Evolutionary conservation across 2,888 invertebrate species (phyloP).

Genomic region (Drosophila villosipedis): DNA sequence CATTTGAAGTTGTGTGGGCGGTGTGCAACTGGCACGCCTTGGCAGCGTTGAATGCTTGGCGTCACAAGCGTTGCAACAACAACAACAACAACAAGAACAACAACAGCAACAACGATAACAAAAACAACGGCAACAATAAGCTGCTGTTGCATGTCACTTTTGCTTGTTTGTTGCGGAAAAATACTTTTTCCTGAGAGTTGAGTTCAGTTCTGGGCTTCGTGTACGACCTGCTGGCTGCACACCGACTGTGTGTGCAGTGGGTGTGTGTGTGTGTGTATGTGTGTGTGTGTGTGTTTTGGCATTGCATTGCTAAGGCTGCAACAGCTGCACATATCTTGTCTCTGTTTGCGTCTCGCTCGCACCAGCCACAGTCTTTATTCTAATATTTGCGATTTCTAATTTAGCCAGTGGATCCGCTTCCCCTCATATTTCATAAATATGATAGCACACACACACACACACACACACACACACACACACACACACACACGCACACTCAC

Average conservation of each 20-base stretch:
- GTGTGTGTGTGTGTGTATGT: conserved; percentile 17
- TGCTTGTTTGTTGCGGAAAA: conserved; percentile 75
- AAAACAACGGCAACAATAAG: conserved; percentile 41
- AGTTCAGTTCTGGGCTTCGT: conserved; percentile 40
- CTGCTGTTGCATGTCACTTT: conserved; percentile 78
- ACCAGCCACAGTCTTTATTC: conserved; percentile 65
- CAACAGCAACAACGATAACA: conserved; percentile 15
- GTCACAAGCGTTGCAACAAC: conserved; percentile 46
- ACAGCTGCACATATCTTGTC: conserved; percentile 61
- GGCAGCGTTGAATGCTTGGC: conserved; percentile 56
- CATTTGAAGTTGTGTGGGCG: conserved; percentile 63
- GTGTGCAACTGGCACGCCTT: conserved; percentile 70
- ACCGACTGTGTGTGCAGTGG: conserved; percentile 3
- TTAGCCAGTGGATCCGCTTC: conserved; percentile 50
- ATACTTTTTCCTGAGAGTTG: conserved; percentile 61
- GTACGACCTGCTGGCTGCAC: conserved; percentile 9
- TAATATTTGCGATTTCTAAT: conserved; percentile 77
- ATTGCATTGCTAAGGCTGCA: conserved; percentile 37
- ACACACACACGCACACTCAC: neutral
- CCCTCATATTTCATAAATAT: conserved; percentile 25
- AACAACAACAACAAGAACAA: conserved; percentile 10
- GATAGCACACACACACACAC: conserved; percentile 11
- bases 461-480: conserved; percentile 8
- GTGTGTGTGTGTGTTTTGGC: conserved; percentile 14
- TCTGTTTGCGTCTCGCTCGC: conserved; percentile 53